phyloP scores from a whole-genome alignment of 1,140 invertebrate species.

The Brachionus calyciflorus region DNA sequence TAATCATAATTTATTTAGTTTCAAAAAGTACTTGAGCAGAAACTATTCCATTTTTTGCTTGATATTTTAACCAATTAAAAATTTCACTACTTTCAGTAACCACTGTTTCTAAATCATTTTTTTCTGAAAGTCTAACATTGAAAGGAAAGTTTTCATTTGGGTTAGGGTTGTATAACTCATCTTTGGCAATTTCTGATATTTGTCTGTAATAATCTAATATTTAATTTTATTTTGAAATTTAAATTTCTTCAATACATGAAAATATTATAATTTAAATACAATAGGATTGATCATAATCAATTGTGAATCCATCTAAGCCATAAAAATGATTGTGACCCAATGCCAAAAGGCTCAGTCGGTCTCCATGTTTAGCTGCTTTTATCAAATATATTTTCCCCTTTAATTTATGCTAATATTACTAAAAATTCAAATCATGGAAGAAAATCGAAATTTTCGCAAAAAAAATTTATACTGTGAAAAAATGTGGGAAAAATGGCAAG shows the following conservation, averaged over 20 bases:
- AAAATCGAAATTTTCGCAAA: no score
- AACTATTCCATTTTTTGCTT: neutral
- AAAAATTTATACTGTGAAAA: no score
- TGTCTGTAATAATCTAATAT: neutral
- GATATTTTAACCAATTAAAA: slow-evolving; percentile 1
- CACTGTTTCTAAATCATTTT: neutral
- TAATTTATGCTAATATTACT: neutral
- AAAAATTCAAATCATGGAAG: neutral
- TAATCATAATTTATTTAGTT: neutral
- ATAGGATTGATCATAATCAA: neutral
- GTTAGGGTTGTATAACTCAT: neutral
- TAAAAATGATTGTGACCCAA: neutral
- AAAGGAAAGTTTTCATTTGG: neutral
- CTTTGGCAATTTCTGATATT: neutral
- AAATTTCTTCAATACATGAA: neutral
- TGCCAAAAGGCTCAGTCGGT: neutral
- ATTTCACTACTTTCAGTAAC: neutral
- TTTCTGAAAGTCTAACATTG: neutral
- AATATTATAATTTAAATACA: neutral
- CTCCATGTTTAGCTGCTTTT: neutral
- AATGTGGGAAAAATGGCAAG: no score
- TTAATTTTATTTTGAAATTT: neutral
- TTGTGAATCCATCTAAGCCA: neutral
- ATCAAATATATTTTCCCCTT: neutral
- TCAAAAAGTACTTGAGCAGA: neutral